Evolutionary conservation across 2,113 vertebrate species (phyloP).

Genomic region (Carassius auratus): DNA sequence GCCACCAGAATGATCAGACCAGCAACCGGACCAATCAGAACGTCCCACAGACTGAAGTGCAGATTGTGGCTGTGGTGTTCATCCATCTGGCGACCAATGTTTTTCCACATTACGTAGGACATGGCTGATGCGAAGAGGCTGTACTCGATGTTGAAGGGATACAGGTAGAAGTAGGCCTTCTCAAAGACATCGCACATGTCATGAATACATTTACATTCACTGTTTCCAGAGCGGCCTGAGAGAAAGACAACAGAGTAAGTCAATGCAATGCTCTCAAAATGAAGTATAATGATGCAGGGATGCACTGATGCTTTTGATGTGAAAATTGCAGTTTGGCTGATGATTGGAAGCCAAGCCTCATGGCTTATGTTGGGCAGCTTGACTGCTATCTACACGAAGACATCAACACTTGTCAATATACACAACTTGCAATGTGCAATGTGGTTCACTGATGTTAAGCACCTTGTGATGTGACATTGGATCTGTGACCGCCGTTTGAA

Average conservation of each 20-base stretch:
- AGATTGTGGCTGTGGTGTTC: conserved; percentile 72
- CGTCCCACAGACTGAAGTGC: conserved; percentile 72
- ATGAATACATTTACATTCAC: conserved; percentile 79
- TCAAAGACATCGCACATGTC: conserved; percentile 82
- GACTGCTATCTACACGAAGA: no score
- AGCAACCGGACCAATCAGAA: conserved; percentile 76
- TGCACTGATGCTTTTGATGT: no score
- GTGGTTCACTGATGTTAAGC: neutral
- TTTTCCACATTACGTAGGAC: conserved; percentile 95
- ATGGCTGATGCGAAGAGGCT: conserved; percentile 92
- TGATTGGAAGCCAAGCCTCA: no score
- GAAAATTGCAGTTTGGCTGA: no score
- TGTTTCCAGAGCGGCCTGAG: conserved; percentile 58
- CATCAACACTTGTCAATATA: no score
- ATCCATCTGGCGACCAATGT: conserved; percentile 82
- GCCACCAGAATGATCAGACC: conserved; percentile 83
- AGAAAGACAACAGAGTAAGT: conserved; percentile 42
- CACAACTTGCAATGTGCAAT: neutral
- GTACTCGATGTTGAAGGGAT: conserved; percentile 95
- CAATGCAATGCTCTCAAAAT: neutral
- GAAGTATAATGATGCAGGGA: neutral
- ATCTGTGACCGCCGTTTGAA: neutral
- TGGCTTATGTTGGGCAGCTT: no score
- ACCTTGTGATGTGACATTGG: neutral
- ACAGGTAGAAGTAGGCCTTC: conserved; percentile 86